Evolutionary conservation across 2,888 invertebrate genomes (phyloP), one percentile per base, ranked within the genome.

Genomic region (Terebella lapidaria): DNA sequence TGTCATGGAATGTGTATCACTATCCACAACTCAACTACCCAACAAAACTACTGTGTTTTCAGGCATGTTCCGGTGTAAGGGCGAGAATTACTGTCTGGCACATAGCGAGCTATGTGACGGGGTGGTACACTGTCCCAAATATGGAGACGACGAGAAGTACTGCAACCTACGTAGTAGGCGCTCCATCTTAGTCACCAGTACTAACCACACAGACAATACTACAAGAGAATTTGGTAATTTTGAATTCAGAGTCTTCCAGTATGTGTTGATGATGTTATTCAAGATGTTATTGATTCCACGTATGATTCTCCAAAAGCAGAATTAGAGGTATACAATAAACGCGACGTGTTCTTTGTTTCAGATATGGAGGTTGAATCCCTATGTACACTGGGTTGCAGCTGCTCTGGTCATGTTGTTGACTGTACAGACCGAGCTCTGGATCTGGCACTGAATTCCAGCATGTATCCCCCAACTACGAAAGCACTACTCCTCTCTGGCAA

Each of bases 101-200:
- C 63, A 66, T 20, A 35, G 10, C 3, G 62, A 68, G 30, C 59
- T 68, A 2, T 68, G 68, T 58, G 67, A 68, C 49, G 68, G 68
- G 2, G 54, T 54, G 5, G 24, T 45, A 5, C 58, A 66, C 24
- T 68, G 68, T 46, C 46, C 42, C 2, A 30, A n/a, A 2, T 29
- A 63, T 42, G 22, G 59, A 3, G 68, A 65, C 1, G 65, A 65
- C 52, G 67, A 67, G 54, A 61, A 54, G 45, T 64, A 67, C 56
- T 67, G 67, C 54, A 25, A 57, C 3, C n/a, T n/a, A n/a, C n/a
- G n/a, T n/a, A n/a, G n/a, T n/a, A n/a, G n/a, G n/a, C n/a, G n/a
- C n/a, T n/a, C n/a, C n/a, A n/a, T n/a, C n/a, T n/a, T n/a, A n/a
- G n/a, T n/a, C n/a, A n/a, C n/a, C n/a, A n/a, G n/a, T n/a, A n/a